Evolutionary conservation across 2,888 invertebrate species (phyloP).

Genomic region (Polyploca ridens): DNA sequence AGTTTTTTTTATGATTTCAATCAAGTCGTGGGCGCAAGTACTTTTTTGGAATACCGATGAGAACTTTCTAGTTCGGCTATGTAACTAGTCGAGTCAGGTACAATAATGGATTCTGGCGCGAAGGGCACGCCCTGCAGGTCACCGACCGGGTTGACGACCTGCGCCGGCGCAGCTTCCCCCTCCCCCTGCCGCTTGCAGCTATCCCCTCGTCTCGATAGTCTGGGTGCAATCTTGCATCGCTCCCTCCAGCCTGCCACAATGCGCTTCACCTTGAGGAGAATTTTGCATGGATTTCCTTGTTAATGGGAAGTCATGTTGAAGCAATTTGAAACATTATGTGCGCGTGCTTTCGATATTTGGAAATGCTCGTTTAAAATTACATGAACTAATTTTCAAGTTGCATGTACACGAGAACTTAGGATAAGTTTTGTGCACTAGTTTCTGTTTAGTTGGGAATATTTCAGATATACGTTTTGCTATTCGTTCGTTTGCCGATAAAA

Average conservation of each 20-base stretch:
- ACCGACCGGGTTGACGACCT: constrained; percentile 59
- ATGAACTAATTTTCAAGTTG: constrained; percentile 7
- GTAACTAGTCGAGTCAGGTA: constrained; percentile 30
- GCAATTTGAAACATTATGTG: constrained; percentile 21
- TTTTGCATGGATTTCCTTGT: constrained; percentile 38
- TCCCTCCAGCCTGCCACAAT: constrained; percentile 29
- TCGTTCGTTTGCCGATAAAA: not conserved
- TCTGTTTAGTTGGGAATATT: not conserved
- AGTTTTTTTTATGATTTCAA: constrained; percentile 1
- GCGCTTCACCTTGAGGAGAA: constrained; percentile 39
- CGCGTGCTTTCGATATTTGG: constrained; percentile 23
- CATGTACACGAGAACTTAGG: not conserved
- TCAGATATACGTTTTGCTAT: not conserved
- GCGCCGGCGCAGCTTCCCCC: constrained; percentile 47
- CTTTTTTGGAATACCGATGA: constrained; percentile 14
- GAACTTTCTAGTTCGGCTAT: constrained; percentile 34
- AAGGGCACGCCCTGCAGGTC: constrained; percentile 60
- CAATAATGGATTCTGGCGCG: constrained; percentile 36
- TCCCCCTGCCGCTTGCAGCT: constrained; percentile 17
- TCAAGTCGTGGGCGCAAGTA: constrained; percentile 4
- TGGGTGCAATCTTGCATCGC: constrained; percentile 25
- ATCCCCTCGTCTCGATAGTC: constrained; percentile 9
- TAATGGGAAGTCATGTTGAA: constrained; percentile 24
- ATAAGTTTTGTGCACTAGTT: not conserved
- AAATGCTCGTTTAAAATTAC: constrained; percentile 9